Evolutionary conservation across 1,140 invertebrate species (phyloP).

Genomic region (Papilio helenus): DNA sequence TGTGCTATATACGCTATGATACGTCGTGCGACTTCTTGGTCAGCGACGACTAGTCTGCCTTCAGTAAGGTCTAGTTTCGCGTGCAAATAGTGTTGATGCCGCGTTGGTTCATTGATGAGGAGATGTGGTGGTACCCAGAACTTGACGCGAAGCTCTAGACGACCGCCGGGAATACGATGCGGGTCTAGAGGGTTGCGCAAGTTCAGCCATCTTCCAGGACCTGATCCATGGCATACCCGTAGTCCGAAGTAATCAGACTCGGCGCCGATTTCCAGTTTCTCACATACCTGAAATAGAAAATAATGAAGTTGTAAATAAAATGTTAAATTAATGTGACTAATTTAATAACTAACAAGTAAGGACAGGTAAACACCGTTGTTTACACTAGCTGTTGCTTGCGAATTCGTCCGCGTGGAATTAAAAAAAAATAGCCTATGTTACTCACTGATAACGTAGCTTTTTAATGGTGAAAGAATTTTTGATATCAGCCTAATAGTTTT

Average conservation of each 20-base stretch:
- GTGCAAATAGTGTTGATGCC: conserved; percentile 93
- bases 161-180: conserved; percentile 85
- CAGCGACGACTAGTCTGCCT: conserved; percentile 86
- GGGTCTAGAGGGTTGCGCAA: conserved; percentile 91
- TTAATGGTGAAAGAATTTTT: no score
- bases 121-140: conserved; percentile 96
- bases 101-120: conserved; percentile 91
- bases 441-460: no score
- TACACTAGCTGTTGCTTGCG: no score
- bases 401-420: no score
- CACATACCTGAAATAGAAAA: conserved; percentile 89
- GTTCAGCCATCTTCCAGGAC: conserved; percentile 92
- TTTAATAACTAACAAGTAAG: no score
- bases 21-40: conserved; percentile 87
- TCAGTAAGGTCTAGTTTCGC: conserved; percentile 89
- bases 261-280: conserved; percentile 90
- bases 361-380: no score
- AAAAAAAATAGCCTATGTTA: no score
- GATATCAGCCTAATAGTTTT: no score
- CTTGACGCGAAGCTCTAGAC: conserved; percentile 88
- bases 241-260: conserved; percentile 95
- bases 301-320: background rate
- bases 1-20: conserved; percentile 90
- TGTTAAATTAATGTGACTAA: no score
- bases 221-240: conserved; percentile 86